Evolutionary conservation across 2,888 invertebrate genomes (phyloP), one percentile per base, ranked within the genome.

Genomic region (Nezara viridula): DNA sequence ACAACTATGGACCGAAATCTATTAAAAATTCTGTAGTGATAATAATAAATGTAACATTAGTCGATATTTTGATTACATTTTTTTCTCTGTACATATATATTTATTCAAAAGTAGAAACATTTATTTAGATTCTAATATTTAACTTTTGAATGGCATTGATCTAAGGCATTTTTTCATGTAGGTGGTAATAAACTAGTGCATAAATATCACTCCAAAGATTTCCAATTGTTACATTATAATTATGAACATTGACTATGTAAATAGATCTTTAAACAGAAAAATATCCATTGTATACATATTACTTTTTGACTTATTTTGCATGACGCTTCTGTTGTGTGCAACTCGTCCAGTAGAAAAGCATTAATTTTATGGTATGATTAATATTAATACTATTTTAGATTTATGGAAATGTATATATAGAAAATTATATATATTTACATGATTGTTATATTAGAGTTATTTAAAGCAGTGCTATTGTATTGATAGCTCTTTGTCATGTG

Each of bases 301-400:
- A 88, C 86, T 77, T 90, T 66, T 86, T 44, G 50, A 86, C 37
- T 88, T n/a, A 87, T 89, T 90, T 89, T 89, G 90, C 90, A 89
- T 90, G 88, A 55, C 73, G 90, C 90, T 90, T 90, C 73, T 89
- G 90, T 90, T 90, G 90, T 90, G 90, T 90, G 90, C 90, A 89
- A 90, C 90, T 90, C 90, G 90, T 90, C 90, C 90, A 90, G 90
- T 90, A 90, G 90, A 88, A 88, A 85, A 89, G 66, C 89, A 86
- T 86, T 86, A 86, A 85, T 86, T 85, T 77, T 66, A 89, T 88
- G n/a, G 44, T 86, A 86, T 66, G 16, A 89, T 44, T 86, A 86
- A 37, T 44, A 85, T 85, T 44, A 50, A 86, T 85, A 89, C n/a
- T 89, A 55, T 85, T 86, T 86, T 89, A 89, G 66, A 52, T 49